Percentiles rank a stretch among this genome's conserved stretches.
These are phyloP conservation scores for Erythrolamprus reginae DNA, from an alignment of 2,113 vertebrate genomes.

Conservation along the genomic window DNA sequence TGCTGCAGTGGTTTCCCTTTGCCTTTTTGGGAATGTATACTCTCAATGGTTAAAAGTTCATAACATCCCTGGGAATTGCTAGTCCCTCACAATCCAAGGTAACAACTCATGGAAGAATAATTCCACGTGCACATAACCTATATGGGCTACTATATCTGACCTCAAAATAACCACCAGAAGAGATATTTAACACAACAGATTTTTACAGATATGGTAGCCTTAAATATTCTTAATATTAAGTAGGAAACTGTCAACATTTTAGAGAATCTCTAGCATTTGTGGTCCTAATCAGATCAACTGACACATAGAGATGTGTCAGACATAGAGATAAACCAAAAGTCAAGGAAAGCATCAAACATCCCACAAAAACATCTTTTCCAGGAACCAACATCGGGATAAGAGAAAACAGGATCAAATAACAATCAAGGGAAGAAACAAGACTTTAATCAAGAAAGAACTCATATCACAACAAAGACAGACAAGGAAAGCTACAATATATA, in stretches of 20 bases:
- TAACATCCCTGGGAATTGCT: background rate
- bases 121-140: background rate
- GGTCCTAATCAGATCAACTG: background rate
- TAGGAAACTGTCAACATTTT: background rate
- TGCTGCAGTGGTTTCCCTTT: background rate
- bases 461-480: background rate
- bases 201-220: background rate
- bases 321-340: background rate
- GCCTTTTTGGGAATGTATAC: background rate
- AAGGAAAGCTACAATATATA: background rate
- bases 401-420: background rate
- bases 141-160: background rate
- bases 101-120: background rate
- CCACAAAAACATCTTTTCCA: background rate
- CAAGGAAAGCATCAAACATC: background rate
- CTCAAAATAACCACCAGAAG: background rate
- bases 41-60: background rate
- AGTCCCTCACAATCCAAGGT: background rate
- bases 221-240: background rate
- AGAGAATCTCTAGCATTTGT: background rate
- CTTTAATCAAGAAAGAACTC: background rate
- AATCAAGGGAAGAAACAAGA: background rate
- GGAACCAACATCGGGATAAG: background rate
- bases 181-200: background rate
- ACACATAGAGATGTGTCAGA: background rate